Evolutionary conservation across 64 coral and sea anemone genomes (phyloP), one percentile per base, ranked within the genome.

Genomic region (Stichodactyla helianthus): DNA sequence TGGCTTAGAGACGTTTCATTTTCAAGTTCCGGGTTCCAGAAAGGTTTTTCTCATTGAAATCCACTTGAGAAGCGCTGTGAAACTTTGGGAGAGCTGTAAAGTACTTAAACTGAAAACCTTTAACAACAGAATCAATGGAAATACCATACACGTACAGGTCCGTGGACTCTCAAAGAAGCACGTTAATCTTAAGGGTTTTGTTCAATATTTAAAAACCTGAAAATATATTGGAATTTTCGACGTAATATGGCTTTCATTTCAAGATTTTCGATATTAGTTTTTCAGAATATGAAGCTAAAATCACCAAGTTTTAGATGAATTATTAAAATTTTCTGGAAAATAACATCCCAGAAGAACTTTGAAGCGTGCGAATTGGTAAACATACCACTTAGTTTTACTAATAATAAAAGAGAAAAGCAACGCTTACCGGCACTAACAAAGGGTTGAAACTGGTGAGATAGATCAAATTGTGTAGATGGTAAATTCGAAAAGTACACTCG

Each of bases 401-500:
- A 44, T 44, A 44, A 44, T 44, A 3, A 44, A 44, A 44, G 35
- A 44, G 10, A 60, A 15, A 60, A 60, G 14, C 14, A 60, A 10
- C 9, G 19, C 63, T 68, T 23, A 68, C 63, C 63, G 63, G 18
- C n/a, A 68, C n/a, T 25, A 23, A 68, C 63, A 60, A 60, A 19
- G 63, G 4, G 55, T 14, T 60, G 59, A 60, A 60, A 68, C 63
- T 68, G 63, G 63, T 22, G 63, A 20, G n/a, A 68, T 22, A n/a
- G 63, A 23, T 68, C 18, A 23, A 68, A 68, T 68, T 68, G 63
- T 68, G 63, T 20, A 68, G 63, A 7, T 20, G 55, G 63, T 23
- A 68, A 68, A 68, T 68, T 68, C 63, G 18, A 68, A 68, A 68
- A 68, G 63, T 68, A 68, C 63, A 68, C 63, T 68, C 19, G 63